phyloP scores from a whole-genome alignment of 92 coral and sea anemone genomes.

The Porites rus region DNA sequence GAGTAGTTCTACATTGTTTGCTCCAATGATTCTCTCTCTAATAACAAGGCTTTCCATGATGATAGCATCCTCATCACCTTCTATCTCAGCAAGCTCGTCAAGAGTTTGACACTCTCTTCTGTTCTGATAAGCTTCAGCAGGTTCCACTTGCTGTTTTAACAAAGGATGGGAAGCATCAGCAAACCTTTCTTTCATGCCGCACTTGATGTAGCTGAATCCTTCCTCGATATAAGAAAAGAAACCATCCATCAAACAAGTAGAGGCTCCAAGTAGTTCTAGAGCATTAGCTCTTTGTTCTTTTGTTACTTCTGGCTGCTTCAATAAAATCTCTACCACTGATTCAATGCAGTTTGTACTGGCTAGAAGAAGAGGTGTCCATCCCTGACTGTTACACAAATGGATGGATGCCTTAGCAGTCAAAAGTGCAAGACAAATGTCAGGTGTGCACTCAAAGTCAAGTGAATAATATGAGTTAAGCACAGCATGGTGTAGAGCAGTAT shows the following conservation, averaged over 20 bases:
- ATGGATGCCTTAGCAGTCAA: conserved; percentile 36
- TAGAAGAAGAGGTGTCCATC: conserved; percentile 67
- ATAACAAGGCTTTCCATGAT: conserved; percentile 72
- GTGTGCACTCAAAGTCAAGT: not conserved
- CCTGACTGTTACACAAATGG: conserved; percentile 45
- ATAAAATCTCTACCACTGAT: conserved; percentile 68
- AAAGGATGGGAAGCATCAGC: conserved; percentile 11
- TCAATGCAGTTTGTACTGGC: conserved; percentile 73
- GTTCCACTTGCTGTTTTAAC: conserved; percentile 46
- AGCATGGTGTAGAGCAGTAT: conserved; percentile 75
- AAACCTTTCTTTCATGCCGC: conserved; percentile 63
- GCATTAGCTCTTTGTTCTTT: conserved; percentile 51
- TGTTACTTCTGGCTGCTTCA: conserved; percentile 36
- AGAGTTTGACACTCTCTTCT: conserved; percentile 67
- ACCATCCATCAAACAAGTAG: too few species aligned
- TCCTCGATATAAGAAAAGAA: conserved; percentile 2
- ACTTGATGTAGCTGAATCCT: conserved; percentile 52
- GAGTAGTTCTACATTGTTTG: conserved; percentile 53
- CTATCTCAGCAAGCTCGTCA: conserved; percentile 51
- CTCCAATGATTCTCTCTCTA: conserved; percentile 72
- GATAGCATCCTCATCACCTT: conserved; percentile 52
- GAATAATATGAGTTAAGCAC: not conserved
- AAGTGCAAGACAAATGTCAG: conserved; percentile 15
- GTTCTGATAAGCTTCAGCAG: conserved; percentile 65
- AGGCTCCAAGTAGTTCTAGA: conserved; percentile 22